These are phyloP conservation scores for Brachionus asplanchnoidis DNA, from an alignment of 1,140 invertebrate genomes.

Conservation along the genomic window DNA sequence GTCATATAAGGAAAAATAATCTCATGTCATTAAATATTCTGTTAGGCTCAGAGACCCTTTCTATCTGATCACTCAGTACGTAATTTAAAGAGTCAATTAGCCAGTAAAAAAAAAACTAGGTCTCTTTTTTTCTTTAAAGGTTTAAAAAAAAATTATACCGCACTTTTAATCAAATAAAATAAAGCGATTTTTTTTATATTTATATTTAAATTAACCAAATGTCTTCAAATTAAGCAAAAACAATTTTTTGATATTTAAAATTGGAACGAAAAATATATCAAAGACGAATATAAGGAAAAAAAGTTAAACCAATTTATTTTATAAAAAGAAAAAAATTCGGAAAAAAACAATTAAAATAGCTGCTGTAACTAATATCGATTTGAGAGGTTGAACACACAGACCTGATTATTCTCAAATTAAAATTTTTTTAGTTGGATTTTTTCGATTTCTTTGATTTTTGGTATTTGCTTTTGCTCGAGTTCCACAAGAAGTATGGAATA, in stretches of 20 bases:
- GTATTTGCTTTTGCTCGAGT: slow-evolving; percentile 87
- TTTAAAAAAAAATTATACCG: too few species aligned
- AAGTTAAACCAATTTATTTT: background rate
- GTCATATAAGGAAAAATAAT: too few species aligned
- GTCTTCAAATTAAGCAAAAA: background rate
- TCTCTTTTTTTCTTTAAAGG: too few species aligned
- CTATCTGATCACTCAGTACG: too few species aligned
- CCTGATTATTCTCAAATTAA: background rate
- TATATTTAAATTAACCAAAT: background rate
- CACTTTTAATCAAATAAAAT: too few species aligned
- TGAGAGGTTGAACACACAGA: background rate
- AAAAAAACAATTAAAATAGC: background rate
- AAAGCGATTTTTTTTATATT: too few species aligned
- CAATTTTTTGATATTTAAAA: background rate
- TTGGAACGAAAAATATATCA: background rate
- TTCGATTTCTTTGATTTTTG: slow-evolving; percentile 59
- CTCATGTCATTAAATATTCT: too few species aligned
- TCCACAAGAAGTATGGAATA: slow-evolving; percentile 91
- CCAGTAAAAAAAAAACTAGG: too few species aligned
- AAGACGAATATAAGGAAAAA: background rate
- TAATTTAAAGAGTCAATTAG: too few species aligned
- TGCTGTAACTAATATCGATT: background rate
- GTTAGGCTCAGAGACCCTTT: too few species aligned
- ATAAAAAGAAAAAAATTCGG: background rate
- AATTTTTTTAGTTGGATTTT: slow-evolving; percentile 1